Conservation (phyloP, 1,140 invertebrate species). For the Watersipora subatra region DNA sequence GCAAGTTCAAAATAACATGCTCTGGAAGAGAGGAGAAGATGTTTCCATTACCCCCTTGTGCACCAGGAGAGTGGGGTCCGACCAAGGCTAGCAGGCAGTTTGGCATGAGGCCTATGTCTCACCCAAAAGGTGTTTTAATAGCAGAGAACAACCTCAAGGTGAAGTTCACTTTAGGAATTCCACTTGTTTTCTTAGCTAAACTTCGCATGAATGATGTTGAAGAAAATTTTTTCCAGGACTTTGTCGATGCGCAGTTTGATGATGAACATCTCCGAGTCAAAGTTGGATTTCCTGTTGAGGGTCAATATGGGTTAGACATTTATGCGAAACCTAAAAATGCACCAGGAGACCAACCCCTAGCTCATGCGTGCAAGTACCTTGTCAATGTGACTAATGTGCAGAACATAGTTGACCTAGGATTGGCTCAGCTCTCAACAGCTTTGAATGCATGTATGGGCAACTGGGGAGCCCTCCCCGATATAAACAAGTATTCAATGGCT, state of each 20-base stretch:
- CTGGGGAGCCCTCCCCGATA: slow-evolving; percentile 25
- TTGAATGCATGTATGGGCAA: slow-evolving; percentile 13
- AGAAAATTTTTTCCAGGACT: slow-evolving; percentile 46
- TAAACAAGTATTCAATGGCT: slow-evolving; percentile 25
- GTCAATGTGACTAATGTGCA: slow-evolving; percentile 53
- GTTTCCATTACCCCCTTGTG: slow-evolving; percentile 94
- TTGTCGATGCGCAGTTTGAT: slow-evolving; percentile 44
- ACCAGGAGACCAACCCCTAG: slow-evolving; percentile 74
- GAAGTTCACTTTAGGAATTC: slow-evolving; percentile 81
- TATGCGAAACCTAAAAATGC: slow-evolving; percentile 69
- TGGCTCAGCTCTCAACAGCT: background rate
- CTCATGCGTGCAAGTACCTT: slow-evolving; percentile 97
- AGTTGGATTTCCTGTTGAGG: slow-evolving; percentile 76
- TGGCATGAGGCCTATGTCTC: background rate
- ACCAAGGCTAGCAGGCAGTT: slow-evolving; percentile 76
- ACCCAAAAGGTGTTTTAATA: slow-evolving; percentile 23
- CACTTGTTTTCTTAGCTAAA: slow-evolving; percentile 94
- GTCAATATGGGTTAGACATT: slow-evolving; percentile 91
- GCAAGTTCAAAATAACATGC: slow-evolving; percentile 95
- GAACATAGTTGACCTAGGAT: slow-evolving; percentile 20
- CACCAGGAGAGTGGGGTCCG: slow-evolving; percentile 97
- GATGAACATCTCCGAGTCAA: slow-evolving; percentile 69
- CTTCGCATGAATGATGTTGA: slow-evolving; percentile 90
- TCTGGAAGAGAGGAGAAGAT: slow-evolving; percentile 75
- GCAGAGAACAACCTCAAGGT: slow-evolving; percentile 60